A percentile compares a stretch with the other conserved stretches of the same genome.
phyloP scores from a whole-genome alignment of 2,888 invertebrate genomes.

The Drosophila anomalata region DNA sequence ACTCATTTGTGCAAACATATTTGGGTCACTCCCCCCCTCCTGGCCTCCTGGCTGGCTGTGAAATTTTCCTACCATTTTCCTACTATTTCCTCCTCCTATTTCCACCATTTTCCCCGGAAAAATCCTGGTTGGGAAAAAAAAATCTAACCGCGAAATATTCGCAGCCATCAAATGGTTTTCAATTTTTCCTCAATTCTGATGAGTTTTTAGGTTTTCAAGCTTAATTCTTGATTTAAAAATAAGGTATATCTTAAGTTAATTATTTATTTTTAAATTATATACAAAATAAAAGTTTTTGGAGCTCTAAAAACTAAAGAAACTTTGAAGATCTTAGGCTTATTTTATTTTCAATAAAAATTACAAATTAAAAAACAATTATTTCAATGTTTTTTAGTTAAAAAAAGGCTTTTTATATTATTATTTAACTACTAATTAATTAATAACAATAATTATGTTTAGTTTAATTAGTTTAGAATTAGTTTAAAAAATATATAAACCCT shows the following conservation, averaged over 20 bases:
- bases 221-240: background rate
- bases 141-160: slow-evolving; percentile 13
- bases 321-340: too few species aligned
- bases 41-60: background rate
- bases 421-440: too few species aligned
- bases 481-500: background rate
- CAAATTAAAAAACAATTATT: too few species aligned
- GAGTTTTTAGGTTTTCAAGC: too few species aligned
- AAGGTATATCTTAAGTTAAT: background rate
- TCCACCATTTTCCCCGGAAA: slow-evolving; percentile 2
- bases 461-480: too few species aligned
- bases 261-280: background rate
- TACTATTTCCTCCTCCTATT: background rate
- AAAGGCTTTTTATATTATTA: too few species aligned
- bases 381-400: too few species aligned
- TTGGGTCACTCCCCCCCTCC: slow-evolving; percentile 55
- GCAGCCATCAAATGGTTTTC: background rate
- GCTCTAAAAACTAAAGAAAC: too few species aligned
- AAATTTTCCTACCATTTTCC: background rate
- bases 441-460: too few species aligned
- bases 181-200: background rate
- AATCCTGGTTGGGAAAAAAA: slow-evolving; percentile 12
- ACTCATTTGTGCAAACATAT: slow-evolving; percentile 61
- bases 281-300: too few species aligned
- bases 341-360: too few species aligned